Base-by-base conservation (phyloP, 2,888 invertebrate genomes). In the Chrysodeixis includens region DNA sequence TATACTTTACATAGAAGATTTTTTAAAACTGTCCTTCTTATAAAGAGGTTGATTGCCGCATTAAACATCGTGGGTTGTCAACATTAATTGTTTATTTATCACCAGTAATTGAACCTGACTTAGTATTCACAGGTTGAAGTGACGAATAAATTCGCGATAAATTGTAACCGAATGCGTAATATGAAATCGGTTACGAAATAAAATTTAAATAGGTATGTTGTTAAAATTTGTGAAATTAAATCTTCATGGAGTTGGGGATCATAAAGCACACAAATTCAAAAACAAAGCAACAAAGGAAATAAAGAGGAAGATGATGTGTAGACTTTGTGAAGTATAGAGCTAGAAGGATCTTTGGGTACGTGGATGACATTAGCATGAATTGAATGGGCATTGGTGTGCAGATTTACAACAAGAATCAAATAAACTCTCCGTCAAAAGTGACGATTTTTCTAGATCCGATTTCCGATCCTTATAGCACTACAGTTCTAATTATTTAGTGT, bases 61-160 rank as follows among this genome's bases (percentile, higher is more conserved):
- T 14, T 35, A 14, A 3, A 40, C 26, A n/a, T 40, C n/a, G 14
- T 5, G 7, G 6, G 5, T 40, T 40, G 40, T 6, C 40, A n/a
- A 5, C n/a, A 32, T 71, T 76, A 65, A 62, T 76, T 73, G 61
- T 73, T 69, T 69, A 69, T 62, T 61, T 62, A 58, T 35, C 30
- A 62, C 55, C 32, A 10, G 55, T 61, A 62, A 74, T 66, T 72
- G 59, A 52, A 56, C 30, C 62, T 66, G 14, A 68, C 56, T 70
- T 63, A 74, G 56, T 64, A 32, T 12, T 56, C 52, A 30, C 49
- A 60, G n/a, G 40, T 55, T 26, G 12, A 22, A 57, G 16, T 57
- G 51, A 14, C 35, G 35, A 26, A 59, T 62, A 62, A 72, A 66
- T 56, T 22, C 46, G 51, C 53, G 49, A 16, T 68, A 22, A 26